Conservation (phyloP, 1,140 invertebrate genomes). For the Diorhabda elongata region DNA sequence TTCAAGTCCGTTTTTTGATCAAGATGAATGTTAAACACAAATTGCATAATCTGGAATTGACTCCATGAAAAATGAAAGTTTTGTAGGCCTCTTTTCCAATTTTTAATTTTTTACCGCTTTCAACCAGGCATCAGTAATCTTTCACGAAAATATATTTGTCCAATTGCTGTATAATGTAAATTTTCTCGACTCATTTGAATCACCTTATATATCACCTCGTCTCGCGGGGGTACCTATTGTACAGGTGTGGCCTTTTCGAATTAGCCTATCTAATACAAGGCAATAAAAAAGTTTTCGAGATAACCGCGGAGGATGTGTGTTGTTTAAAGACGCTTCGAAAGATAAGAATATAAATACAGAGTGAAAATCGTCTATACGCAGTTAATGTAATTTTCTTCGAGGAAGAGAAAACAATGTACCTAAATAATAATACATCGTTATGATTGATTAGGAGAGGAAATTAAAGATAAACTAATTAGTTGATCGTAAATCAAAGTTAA, state of each 20-base stretch:
- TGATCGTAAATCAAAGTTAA: too few relatives aligned
- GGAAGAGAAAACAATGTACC: neutral
- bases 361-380: neutral
- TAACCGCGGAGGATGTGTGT: neutral
- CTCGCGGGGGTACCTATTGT: neutral
- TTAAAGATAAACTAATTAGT: neutral
- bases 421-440: neutral
- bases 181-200: too few relatives aligned
- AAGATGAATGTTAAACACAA: too few relatives aligned
- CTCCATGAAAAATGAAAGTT: too few relatives aligned
- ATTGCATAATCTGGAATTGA: too few relatives aligned
- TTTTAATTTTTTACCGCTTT: too few relatives aligned
- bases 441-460: neutral
- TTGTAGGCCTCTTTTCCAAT: too few relatives aligned
- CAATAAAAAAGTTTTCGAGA: constrained; percentile 3
- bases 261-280: neutral
- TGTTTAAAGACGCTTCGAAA: neutral
- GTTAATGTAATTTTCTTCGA: neutral
- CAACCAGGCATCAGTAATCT: too few relatives aligned
- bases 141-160: too few relatives aligned
- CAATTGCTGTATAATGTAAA: too few relatives aligned
- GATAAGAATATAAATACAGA: neutral
- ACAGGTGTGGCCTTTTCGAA: neutral
- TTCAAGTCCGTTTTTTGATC: too few relatives aligned
- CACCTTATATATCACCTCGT: too few relatives aligned